Evolutionary conservation across 2,797 vertebrate species (phyloP), one percentile per base, ranked within the genome.

Genomic region (Parotocinclus haroldoi): DNA sequence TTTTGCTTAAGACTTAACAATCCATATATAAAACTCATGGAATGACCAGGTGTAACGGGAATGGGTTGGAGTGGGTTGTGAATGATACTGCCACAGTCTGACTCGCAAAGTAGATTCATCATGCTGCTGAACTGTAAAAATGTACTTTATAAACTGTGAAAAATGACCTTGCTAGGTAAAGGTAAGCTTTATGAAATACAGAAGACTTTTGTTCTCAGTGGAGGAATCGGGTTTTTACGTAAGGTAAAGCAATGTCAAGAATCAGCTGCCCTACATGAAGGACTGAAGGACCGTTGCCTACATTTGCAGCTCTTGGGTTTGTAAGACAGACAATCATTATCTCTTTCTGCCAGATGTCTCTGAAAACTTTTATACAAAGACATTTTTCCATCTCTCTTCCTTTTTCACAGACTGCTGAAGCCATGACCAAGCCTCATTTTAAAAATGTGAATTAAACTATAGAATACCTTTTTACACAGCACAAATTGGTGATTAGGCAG

Each of bases 71-170:
- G 5, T 27, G 27, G 27, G 27, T 27, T 27, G 2, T 27, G 27
- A 27, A 27, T 27, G 27, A 27, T 27, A 27, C 52, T 61, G 69
- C 54, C 48, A 48, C 50, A 45, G 49, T 64, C 52, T 46, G 57
- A 44, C 37, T 42, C 64, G 38, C 48, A 50, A 49, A 58, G 54
- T 53, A 58, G 66, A 62, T 65, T 12, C 63, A 72, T 59, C 51
- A 70, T 73, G 70, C 69, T 75, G 72, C 71, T 76, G 58, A 36
- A 53, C 16, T 69, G 69, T 71, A 63, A 76, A 45, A 63, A 37
- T 66, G 60, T 71, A 49, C 65, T 67, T 64, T 60, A 64, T 67
- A 63, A 72, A 67, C 60, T 66, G 68, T 50, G 58, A 63, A 69
- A 76, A 49, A 55, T 44, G 45, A 52, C 61, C 42, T 70, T 67